Percentiles rank a stretch among this genome's conserved stretches.
phyloP scores from a whole-genome alignment of 2,888 invertebrate species.

The Drosophila subquinaria region DNA sequence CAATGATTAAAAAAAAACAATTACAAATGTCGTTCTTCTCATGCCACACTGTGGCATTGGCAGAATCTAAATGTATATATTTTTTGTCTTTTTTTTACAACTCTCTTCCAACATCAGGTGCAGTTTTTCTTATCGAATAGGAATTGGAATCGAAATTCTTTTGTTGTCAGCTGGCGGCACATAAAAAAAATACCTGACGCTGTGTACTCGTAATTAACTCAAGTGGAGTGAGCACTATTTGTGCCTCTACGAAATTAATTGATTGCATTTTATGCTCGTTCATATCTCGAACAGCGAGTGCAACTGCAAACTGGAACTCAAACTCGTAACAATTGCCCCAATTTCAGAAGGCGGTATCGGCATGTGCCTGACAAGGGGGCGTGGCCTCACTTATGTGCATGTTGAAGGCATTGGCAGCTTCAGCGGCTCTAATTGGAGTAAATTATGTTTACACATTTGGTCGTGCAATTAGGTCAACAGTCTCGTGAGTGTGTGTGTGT shows the following conservation, averaged over 20 bases:
- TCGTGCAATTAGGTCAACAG: conserved; percentile 69
- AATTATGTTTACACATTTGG: conserved; percentile 79
- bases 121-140: conserved; percentile 21
- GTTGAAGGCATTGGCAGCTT: conserved; percentile 38
- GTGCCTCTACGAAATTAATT: conserved; percentile 46
- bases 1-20: conserved; percentile 22
- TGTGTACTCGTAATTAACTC: conserved; percentile 40
- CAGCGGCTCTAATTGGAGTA: conserved; percentile 72
- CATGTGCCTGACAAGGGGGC: conserved; percentile 40
- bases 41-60: conserved; percentile 6
- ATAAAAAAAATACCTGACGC: conserved; percentile 33
- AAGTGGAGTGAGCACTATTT: conserved; percentile 16
- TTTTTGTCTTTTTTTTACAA: not conserved
- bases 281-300: conserved; percentile 33
- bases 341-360: conserved; percentile 43
- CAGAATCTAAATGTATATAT: conserved; percentile 20
- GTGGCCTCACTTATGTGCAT: conserved; percentile 51
- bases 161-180: conserved; percentile 17
- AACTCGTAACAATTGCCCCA: conserved; percentile 58
- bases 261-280: conserved; percentile 56
- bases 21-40: conserved; percentile 18
- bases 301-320: conserved; percentile 13
- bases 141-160: not conserved
- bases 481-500: conserved; percentile 11
- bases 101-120: conserved; percentile 16